Base-by-base conservation (phyloP, 2,888 invertebrate genomes). In the Beris chalybata region DNA sequence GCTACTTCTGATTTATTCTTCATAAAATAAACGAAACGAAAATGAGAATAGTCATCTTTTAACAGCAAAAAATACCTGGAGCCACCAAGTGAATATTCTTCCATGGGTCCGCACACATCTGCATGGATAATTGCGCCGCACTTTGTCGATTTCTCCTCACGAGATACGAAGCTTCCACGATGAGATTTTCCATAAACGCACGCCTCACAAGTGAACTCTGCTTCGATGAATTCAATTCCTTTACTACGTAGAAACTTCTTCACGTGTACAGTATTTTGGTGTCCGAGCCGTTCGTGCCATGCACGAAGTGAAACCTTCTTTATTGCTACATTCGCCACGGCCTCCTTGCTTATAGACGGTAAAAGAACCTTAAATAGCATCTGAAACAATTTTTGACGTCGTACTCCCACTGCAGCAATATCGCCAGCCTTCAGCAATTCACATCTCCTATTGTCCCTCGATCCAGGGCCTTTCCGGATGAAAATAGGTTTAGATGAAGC, bases 61-160 rank as follows among this genome's bases (percentile, higher is more conserved):
- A 69, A 61, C 13, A 73, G 11, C n/a, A 67, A 31, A 43, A 22
- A 30, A 57, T 66, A 64, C 38, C 50, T 69, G 3, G 71, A 67
- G n/a, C 71, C 69, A 30, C 70, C 72, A 43, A 69, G 12, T 38
- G 72, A 72, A 5, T 47, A 53, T 38, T 67, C 67, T 44, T 72
- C 70, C 68, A 71, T 72, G 11, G 70, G 69, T 3, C 71, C 72
- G 53, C 71, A 71, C 38, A 73, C 6, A 64, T 74, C 72, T 47
- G 71, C 65, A 54, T 74, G 71, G n/a, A 74, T 63, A 13, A 74
- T 13, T 12, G 70, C 68, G 22, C 70, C 71, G 54, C 55, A 11
- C 6, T 54, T 56, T 29, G 52, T 70, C 38, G 71, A 66, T 58
- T 65, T 68, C 5, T 66, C 70, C 15, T 55, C 52, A 56, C 67